These are phyloP conservation scores for Triplophysa yarkandensis DNA, from an alignment of 2,797 vertebrate genomes.

Conservation along the genomic window DNA sequence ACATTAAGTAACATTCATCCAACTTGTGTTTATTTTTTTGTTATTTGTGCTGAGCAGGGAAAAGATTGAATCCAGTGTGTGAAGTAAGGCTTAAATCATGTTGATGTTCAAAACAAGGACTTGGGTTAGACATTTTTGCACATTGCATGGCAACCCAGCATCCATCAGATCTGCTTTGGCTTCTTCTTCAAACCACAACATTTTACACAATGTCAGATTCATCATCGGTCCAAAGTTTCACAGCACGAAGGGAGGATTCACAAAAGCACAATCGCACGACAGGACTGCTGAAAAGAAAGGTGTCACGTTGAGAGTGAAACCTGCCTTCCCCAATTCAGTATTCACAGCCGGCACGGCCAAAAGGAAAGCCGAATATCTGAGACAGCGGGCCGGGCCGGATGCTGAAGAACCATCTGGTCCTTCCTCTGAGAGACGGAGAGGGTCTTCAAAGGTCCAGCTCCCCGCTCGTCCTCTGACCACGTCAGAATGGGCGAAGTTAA, in stretches of 20 bases:
- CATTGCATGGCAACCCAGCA: slow-evolving; percentile 21
- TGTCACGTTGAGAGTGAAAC: slow-evolving; percentile 14
- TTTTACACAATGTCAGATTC: not conserved
- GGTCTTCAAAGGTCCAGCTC: slow-evolving; percentile 37
- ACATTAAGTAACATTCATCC: no score
- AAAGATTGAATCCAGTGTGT: no score
- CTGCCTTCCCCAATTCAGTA: slow-evolving; percentile 65
- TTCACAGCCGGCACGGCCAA: slow-evolving; percentile 84
- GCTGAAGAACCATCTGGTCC: slow-evolving; percentile 38
- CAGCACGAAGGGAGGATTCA: slow-evolving; percentile 59
- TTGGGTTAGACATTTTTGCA: slow-evolving; percentile 50
- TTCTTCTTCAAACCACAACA: not conserved
- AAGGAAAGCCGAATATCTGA: slow-evolving; percentile 67
- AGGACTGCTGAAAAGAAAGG: slow-evolving; percentile 36
- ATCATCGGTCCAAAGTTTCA: slow-evolving; percentile 39
- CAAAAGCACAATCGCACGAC: slow-evolving; percentile 15
- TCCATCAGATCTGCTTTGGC: not conserved
- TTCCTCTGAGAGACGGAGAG: slow-evolving; percentile 29
- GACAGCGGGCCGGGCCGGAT: slow-evolving; percentile 47
- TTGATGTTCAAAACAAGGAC: slow-evolving; percentile 57
- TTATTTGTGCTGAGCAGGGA: not conserved
- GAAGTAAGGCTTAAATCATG: no score
- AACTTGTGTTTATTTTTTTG: no score
- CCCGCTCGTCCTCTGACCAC: slow-evolving; percentile 76
- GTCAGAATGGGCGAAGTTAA: slow-evolving; percentile 82